These are phyloP conservation scores for Dinocampus coccinellae DNA, from an alignment of 2,888 invertebrate species.

Conservation along the genomic window DNA sequence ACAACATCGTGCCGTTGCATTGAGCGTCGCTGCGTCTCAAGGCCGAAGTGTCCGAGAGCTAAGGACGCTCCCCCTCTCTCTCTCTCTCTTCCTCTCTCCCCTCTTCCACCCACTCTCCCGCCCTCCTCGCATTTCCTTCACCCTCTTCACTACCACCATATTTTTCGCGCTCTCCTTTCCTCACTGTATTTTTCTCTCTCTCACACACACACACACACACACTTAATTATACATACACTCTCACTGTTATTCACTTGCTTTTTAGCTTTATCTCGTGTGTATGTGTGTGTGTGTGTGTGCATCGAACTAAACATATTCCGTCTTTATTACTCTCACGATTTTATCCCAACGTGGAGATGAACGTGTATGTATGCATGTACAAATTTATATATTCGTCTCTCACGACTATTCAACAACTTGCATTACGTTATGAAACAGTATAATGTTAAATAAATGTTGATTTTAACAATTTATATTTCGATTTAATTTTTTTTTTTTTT, in stretches of 20 bases:
- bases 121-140: constrained; percentile 13
- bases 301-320: background rate
- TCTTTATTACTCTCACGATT: background rate
- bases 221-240: too few species aligned
- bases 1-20: constrained; percentile 49
- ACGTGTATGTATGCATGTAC: background rate
- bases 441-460: background rate
- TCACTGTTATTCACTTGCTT: constrained; percentile 1
- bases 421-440: background rate
- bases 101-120: too few species aligned
- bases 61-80: constrained; percentile 58
- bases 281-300: background rate
- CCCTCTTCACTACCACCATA: constrained; percentile 11
- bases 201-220: too few species aligned
- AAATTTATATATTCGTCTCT: background rate
- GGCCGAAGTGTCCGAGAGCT: constrained; percentile 65
- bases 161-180: constrained; percentile 21
- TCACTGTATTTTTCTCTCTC: too few species aligned
- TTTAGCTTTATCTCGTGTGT: background rate
- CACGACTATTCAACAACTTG: background rate
- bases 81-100: too few species aligned
- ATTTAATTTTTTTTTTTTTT: background rate
- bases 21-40: constrained; percentile 69
- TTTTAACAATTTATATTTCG: background rate
- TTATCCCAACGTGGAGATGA: background rate